phyloP scores from a whole-genome alignment of 2,113 vertebrate species.

The Onychorhynchus coronatus region DNA sequence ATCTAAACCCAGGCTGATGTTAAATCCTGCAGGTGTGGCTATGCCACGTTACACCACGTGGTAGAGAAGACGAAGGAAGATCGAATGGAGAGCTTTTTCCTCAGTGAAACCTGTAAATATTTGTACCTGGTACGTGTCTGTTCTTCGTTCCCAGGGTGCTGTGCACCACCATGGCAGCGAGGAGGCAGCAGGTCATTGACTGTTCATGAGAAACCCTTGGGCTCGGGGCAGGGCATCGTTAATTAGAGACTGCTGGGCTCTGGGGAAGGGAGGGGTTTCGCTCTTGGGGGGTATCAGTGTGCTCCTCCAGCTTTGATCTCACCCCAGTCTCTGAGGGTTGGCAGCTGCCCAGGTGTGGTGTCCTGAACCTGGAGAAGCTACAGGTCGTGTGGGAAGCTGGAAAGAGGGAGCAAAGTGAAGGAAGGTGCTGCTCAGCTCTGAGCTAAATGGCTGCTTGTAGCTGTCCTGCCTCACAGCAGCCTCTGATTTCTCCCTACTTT shows the following conservation, averaged over 20 bases:
- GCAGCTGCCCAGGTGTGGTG: neutral
- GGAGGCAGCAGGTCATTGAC: neutral
- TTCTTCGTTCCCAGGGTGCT: fast-evolving
- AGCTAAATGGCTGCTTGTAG: neutral
- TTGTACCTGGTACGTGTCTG: conserved; percentile 85
- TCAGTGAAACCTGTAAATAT: conserved; percentile 99
- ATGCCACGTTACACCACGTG: conserved; percentile 95
- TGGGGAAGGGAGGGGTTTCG: neutral
- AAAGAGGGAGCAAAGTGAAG: neutral
- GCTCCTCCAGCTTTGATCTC: neutral
- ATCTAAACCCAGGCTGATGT: neutral
- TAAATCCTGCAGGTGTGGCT: conserved; percentile 85
- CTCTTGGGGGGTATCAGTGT: no score
- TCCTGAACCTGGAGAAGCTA: neutral
- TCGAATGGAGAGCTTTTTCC: conserved; percentile 99
- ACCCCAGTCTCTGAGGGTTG: neutral
- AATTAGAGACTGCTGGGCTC: neutral
- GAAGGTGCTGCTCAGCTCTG: neutral
- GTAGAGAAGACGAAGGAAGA: conserved; percentile 98
- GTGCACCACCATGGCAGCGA: fast-evolving
- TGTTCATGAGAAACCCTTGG: neutral
- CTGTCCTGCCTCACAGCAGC: neutral
- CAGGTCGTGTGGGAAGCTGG: neutral
- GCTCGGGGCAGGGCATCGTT: fast-evolving
- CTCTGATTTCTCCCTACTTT: neutral